Evolutionary conservation across 2,797 vertebrate species (phyloP).

Genomic region (Platyrinchus mystaceus): DNA sequence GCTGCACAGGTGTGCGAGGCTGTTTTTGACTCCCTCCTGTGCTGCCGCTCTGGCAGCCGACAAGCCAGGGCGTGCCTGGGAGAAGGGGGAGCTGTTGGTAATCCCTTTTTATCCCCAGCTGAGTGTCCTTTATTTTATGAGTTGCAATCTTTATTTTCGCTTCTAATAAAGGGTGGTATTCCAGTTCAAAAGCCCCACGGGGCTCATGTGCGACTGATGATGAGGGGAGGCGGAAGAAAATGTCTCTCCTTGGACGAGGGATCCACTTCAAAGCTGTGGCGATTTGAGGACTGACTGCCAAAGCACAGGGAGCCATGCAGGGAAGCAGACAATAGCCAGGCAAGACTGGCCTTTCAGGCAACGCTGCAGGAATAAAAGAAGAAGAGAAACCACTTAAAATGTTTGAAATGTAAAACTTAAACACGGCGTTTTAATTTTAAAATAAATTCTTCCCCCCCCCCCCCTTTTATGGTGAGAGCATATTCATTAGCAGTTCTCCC

Average conservation of each 20-base stretch:
- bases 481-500: neutral
- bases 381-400: neutral
- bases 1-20: neutral
- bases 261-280: neutral
- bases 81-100: neutral
- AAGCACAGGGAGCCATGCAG: neutral
- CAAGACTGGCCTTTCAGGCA: neutral
- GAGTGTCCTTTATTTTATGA: neutral
- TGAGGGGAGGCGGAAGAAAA: neutral
- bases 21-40: neutral
- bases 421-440: neutral
- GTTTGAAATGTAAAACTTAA: neutral
- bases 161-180: neutral
- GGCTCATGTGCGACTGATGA: neutral
- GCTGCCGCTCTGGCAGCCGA: neutral
- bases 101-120: neutral
- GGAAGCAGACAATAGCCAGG: accelerated
- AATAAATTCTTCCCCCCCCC: neutral
- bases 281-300: accelerated
- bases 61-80: neutral
- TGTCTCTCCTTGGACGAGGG: neutral
- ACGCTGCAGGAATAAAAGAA: neutral
- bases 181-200: neutral
- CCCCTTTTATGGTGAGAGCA: neutral
- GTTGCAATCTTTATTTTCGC: neutral